Conservation (phyloP, 1,140 invertebrate species). For the Pseudachorutes palmiensis region DNA sequence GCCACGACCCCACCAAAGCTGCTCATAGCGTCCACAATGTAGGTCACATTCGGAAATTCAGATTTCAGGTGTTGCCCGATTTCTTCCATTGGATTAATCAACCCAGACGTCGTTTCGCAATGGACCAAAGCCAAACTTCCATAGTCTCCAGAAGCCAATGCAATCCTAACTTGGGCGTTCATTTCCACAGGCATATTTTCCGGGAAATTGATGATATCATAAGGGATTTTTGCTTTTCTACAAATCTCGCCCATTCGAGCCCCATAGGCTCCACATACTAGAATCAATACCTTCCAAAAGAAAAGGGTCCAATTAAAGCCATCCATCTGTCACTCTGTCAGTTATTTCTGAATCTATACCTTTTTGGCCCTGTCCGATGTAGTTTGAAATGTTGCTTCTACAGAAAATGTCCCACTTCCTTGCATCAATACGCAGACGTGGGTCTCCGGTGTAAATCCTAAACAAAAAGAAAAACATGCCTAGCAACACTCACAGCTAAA, state of each 20-base stretch:
- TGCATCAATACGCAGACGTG: constrained; percentile 47
- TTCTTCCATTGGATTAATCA: constrained; percentile 46
- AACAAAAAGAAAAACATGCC: no score
- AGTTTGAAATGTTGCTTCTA: constrained; percentile 47
- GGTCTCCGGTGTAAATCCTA: constrained; percentile 41
- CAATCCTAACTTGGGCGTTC: constrained; percentile 38
- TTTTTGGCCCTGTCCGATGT: constrained; percentile 37
- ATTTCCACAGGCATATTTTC: constrained; percentile 43
- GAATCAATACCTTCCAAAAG: constrained; percentile 46
- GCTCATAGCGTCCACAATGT: constrained; percentile 51
- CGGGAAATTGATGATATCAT: constrained; percentile 41
- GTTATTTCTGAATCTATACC: constrained; percentile 7
- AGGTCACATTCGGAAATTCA: constrained; percentile 40
- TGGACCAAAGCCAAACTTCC: constrained; percentile 46
- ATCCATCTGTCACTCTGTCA: not conserved
- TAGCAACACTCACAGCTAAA: no score
- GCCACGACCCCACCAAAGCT: constrained; percentile 48
- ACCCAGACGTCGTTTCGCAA: constrained; percentile 48
- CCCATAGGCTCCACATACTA: constrained; percentile 49
- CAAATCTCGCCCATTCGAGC: constrained; percentile 46
- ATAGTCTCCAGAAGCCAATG: constrained; percentile 35
- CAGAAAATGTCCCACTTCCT: constrained; percentile 48
- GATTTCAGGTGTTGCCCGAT: constrained; percentile 44
- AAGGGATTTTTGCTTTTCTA: constrained; percentile 40
- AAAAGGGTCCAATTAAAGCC: no score